A percentile compares a stretch with the other conserved stretches of the same genome.
These are phyloP conservation scores for Bos indicus DNA, from an alignment of 2,113 vertebrate genomes.

Conservation along the genomic window DNA sequence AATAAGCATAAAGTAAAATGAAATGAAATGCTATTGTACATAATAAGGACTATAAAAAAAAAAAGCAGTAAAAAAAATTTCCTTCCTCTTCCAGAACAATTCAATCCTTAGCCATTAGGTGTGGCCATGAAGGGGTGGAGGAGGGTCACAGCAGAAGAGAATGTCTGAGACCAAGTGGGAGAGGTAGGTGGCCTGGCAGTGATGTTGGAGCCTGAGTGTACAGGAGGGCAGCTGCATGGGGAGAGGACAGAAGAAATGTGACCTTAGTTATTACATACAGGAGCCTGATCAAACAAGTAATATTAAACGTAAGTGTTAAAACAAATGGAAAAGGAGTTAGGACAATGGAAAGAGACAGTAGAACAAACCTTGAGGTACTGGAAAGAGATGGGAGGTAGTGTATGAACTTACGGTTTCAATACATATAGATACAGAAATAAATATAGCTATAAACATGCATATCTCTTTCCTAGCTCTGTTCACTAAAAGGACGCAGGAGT, in stretches of 20 bases:
- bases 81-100: background rate
- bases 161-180: background rate
- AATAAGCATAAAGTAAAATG: slow-evolving; percentile 1
- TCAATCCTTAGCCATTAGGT: background rate
- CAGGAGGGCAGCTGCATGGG: background rate
- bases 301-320: background rate
- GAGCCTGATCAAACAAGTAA: background rate
- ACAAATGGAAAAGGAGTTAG: background rate
- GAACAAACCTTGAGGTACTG: background rate
- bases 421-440: background rate
- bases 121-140: no score
- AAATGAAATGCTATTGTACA: background rate
- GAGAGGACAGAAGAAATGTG: background rate
- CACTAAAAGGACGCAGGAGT: background rate
- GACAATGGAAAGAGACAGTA: background rate
- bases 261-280: background rate
- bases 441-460: background rate
- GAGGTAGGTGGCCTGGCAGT: background rate
- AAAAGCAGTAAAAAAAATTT: background rate
- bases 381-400: background rate
- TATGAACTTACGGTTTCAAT: background rate
- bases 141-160: background rate
- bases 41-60: background rate
- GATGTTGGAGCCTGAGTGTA: background rate
- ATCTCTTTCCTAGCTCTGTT: background rate